Conservation (phyloP, 2,797 vertebrate species). For the Phalloptychus januarius region DNA sequence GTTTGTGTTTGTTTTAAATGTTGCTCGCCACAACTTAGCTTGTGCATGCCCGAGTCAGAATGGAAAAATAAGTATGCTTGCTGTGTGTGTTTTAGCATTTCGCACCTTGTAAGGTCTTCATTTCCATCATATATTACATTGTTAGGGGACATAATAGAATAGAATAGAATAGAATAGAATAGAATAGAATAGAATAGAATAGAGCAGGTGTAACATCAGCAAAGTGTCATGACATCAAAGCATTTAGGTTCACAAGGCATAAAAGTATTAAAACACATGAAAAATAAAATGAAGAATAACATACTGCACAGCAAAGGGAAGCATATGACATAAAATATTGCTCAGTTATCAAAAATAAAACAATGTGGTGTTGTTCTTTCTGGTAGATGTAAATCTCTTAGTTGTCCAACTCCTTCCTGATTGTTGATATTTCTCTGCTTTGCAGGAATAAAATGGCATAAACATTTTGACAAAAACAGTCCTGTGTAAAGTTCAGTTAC, state of each 20-base stretch:
- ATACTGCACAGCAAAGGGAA: neutral
- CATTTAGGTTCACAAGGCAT: neutral
- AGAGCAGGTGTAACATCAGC: neutral
- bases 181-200: no score
- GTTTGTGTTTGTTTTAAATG: slow-evolving; percentile 59
- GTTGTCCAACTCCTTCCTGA: no score
- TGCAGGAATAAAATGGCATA: no score
- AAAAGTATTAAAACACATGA: neutral
- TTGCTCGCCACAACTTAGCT: slow-evolving; percentile 45
- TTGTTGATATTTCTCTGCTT: no score
- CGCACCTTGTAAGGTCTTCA: no score
- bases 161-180: no score
- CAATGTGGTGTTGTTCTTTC: no score
- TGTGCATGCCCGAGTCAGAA: slow-evolving; percentile 45
- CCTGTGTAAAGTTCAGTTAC: no score
- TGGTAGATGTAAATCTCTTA: no score
- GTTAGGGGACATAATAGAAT: neutral
- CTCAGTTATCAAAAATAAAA: neutral
- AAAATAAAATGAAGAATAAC: neutral
- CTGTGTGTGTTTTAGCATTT: slow-evolving; percentile 4
- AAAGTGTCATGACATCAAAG: neutral
- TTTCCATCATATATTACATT: neutral
- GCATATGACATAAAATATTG: no score
- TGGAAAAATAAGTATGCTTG: slow-evolving; percentile 3
- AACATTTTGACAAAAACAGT: no score